Evolutionary conservation across 2,797 vertebrate genomes (phyloP).

Genomic region (Nyctibius grandis): DNA sequence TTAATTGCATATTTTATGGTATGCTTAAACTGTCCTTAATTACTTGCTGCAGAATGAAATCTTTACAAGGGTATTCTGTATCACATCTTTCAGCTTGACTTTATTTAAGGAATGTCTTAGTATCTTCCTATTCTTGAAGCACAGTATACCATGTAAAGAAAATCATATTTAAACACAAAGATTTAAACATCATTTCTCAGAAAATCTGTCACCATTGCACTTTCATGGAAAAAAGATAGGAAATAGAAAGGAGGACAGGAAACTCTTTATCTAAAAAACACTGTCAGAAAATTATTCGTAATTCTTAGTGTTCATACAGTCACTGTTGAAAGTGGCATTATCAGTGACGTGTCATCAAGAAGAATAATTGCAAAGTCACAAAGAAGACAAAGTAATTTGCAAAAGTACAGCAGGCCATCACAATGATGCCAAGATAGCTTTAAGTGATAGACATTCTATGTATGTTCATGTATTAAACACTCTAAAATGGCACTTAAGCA

Average conservation of each 20-base stretch:
- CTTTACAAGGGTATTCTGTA: not conserved
- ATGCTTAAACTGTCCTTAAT: constrained; percentile 8
- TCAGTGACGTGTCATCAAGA: constrained; percentile 48
- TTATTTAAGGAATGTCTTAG: constrained; percentile 24
- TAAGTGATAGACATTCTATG: constrained; percentile 24
- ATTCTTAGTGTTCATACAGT: constrained; percentile 44
- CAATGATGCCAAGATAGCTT: constrained; percentile 40
- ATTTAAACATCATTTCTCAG: constrained; percentile 13
- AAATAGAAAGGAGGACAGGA: not conserved
- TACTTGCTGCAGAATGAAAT: not conserved
- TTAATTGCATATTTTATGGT: constrained; percentile 1
- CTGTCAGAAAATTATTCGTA: constrained; percentile 59
- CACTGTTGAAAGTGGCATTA: constrained; percentile 67
- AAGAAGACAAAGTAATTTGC: constrained; percentile 66
- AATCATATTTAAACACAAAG: not conserved
- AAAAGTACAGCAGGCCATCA: constrained; percentile 48
- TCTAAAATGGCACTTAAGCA: not conserved
- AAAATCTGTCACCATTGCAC: constrained; percentile 40
- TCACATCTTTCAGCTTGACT: not conserved
- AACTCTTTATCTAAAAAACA: constrained; percentile 19
- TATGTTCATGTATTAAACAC: not conserved
- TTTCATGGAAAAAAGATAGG: not conserved
- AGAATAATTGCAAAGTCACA: constrained; percentile 47
- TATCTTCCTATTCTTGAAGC: constrained; percentile 26
- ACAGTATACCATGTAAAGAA: not conserved